Base-by-base conservation (phyloP, 1,140 invertebrate species). In the Andrena cerasifolii region DNA sequence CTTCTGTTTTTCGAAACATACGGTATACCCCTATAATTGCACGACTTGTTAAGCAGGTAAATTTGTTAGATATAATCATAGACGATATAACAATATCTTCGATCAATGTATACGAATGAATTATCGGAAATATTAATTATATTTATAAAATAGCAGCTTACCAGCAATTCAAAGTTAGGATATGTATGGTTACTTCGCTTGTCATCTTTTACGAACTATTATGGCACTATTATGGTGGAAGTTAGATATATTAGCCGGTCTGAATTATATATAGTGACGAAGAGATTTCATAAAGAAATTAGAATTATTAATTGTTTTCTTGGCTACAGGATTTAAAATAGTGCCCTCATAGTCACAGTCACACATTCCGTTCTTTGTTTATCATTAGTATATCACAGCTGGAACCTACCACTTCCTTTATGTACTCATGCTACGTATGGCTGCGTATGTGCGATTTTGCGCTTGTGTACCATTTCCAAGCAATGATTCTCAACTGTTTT, bases 21-120 rank as follows among this genome's bases (percentile, higher is more conserved):
- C 78, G 96, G 95, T 83, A 99, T 96, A 7, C 97, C 97, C 97
- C 97, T 98, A 84, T 74, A 93, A 91, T n/a, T 78, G 16, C 12
- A 24, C 33, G 58, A 66, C 1, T 49, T 28, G 14, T 31, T 36
- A 54, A 51, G 14, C 7, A 6, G 18, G 33, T 3, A 33, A 10
- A 18, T 24, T 26, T 24, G 7, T 26, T 73, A 40, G 16, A 0
- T 53, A 24, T 36, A 67, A 28, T 18, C 24, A 8, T 53, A 0
- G 24, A 24, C 31, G 3, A 4, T 21, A 70, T 8, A n/a, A 24
- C 40, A 5, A n/a, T 54, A 33, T 51, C 18, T 31, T 26, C 12
- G 43, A 31, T 43, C 14, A 28, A 63, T 40, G 43, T 24, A 21
- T 1, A 0, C 8, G 18, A 21, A 47, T n/a, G 33, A 51, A 73